Conservation (phyloP, 1,140 invertebrate genomes). For the Gryon sp. region DNA sequence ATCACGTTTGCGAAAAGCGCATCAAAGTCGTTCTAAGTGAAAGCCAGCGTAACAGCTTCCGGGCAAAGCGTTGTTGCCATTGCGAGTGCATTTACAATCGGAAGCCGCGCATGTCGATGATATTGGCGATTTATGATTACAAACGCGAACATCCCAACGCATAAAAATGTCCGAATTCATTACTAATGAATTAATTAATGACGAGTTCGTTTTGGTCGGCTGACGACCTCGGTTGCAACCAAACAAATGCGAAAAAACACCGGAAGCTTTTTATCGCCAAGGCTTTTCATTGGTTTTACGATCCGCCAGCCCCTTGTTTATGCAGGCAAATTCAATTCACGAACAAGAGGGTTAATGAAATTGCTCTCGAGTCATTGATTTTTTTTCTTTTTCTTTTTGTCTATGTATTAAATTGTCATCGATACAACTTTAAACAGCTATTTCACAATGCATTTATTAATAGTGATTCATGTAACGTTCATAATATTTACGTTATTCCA, state of each 20-base stretch:
- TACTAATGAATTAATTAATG: slow-evolving; percentile 41
- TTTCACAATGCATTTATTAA: not conserved
- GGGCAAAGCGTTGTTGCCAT: slow-evolving; percentile 27
- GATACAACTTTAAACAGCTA: slow-evolving; percentile 6
- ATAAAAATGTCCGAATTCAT: slow-evolving; percentile 42
- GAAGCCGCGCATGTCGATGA: slow-evolving; percentile 21
- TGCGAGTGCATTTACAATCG: slow-evolving; percentile 25
- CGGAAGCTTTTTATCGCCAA: slow-evolving; percentile 52
- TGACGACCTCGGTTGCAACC: slow-evolving; percentile 5
- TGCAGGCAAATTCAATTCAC: slow-evolving; percentile 46
- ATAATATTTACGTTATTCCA: no score
- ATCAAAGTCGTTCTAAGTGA: slow-evolving; percentile 45
- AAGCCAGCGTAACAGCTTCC: slow-evolving; percentile 51
- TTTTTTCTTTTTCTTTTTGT: no score
- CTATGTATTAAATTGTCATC: slow-evolving; percentile 45
- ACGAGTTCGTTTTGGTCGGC: slow-evolving; percentile 17
- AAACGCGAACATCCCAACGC: slow-evolving; percentile 1
- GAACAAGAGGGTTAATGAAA: slow-evolving; percentile 42
- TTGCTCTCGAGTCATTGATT: slow-evolving; percentile 45
- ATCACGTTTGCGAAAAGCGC: slow-evolving; percentile 39
- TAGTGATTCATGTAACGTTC: no score
- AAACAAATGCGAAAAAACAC: slow-evolving; percentile 28
- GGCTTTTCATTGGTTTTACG: slow-evolving; percentile 49
- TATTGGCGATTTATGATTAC: slow-evolving; percentile 47
- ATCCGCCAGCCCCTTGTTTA: slow-evolving; percentile 38